Conservation (phyloP, 2,113 vertebrate genomes). For the Raja brachyura region DNA sequence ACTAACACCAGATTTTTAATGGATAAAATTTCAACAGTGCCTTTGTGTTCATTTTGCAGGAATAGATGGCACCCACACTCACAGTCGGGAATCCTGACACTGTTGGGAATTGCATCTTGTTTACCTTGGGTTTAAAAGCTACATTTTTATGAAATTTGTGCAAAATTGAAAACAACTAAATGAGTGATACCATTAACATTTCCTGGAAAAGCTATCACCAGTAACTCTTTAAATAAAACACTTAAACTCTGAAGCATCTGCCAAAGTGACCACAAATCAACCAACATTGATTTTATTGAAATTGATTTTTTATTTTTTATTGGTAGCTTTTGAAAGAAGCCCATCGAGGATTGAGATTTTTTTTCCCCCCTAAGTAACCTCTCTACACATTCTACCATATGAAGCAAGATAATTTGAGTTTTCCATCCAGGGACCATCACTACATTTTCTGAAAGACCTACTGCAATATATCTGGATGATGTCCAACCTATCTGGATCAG, state of each 20-base stretch:
- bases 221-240: constrained; percentile 17
- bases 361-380: background rate
- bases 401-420: background rate
- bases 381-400: background rate
- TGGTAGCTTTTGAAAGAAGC: background rate
- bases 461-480: background rate
- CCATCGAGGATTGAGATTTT: background rate
- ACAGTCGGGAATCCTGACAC: background rate
- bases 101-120: background rate
- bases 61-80: background rate
- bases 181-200: background rate
- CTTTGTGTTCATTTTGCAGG: background rate
- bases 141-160: constrained; percentile 19
- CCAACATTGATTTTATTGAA: constrained; percentile 9
- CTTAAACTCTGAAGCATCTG: background rate
- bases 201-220: constrained; percentile 35
- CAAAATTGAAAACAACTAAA: constrained; percentile 1
- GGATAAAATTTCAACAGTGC: background rate
- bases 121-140: background rate
- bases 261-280: constrained; percentile 4
- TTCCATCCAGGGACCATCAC: background rate
- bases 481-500: background rate
- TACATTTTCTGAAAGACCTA: background rate
- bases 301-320: background rate
- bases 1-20: background rate